Evolutionary conservation across 1,140 invertebrate genomes (phyloP).

Genomic region (Euura lappo): DNA sequence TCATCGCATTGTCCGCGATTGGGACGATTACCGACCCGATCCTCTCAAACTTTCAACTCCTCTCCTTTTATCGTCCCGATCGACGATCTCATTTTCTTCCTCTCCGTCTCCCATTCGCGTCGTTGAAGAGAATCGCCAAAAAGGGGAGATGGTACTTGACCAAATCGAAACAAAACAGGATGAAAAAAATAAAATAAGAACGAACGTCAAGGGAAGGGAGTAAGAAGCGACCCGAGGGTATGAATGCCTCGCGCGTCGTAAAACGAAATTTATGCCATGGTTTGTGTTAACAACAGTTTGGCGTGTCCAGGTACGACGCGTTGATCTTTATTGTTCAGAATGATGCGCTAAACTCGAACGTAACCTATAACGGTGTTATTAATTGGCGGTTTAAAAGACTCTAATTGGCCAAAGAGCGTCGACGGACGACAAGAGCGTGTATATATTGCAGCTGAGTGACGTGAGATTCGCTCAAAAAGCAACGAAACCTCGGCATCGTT

Average conservation of each 20-base stretch:
- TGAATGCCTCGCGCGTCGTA: constrained; percentile 38
- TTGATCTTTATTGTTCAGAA: constrained; percentile 43
- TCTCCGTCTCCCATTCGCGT: not conserved
- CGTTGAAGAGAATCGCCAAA: not conserved
- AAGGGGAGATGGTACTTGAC: not conserved
- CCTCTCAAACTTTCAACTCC: not conserved
- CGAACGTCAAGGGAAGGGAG: not conserved
- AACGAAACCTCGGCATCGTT: no score
- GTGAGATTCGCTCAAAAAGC: no score
- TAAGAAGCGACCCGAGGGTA: constrained; percentile 25
- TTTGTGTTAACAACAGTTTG: constrained; percentile 40
- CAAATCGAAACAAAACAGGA: not conserved
- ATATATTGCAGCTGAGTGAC: no score
- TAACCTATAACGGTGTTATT: constrained; percentile 28
- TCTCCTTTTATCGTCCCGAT: not conserved
- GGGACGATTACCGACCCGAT: not conserved
- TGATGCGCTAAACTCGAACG: constrained; percentile 32
- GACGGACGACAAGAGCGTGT: not conserved
- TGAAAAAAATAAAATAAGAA: not conserved
- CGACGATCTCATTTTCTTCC: not conserved
- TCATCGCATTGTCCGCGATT: constrained; percentile 1
- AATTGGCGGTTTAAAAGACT: constrained; percentile 22
- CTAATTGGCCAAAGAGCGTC: constrained; percentile 13
- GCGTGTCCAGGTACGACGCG: not conserved
- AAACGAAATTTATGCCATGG: constrained; percentile 44